phyloP scores from a whole-genome alignment of 1,140 invertebrate genomes.

The Ruditapes philippinarum region DNA sequence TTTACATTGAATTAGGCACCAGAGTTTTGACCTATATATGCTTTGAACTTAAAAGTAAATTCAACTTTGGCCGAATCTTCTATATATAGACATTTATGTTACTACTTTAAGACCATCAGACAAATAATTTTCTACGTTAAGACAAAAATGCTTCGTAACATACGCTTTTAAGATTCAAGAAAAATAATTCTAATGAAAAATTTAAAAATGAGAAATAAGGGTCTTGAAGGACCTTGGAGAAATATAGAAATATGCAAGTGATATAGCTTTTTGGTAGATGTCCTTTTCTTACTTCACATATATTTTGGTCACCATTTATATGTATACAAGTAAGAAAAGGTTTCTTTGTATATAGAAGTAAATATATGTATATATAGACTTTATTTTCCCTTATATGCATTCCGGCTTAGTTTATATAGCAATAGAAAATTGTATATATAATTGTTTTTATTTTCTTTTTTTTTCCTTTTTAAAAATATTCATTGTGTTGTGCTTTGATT shows the following conservation, averaged over 20 bases:
- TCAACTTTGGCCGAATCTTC: too few relatives aligned
- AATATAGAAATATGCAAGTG: not conserved
- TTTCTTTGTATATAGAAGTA: not conserved
- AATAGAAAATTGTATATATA: not conserved
- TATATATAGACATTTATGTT: too few relatives aligned
- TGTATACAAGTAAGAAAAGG: not conserved
- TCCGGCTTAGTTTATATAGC: constrained; percentile 19
- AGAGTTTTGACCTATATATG: too few relatives aligned
- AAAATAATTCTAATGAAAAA: not conserved
- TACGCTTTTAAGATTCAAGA: not conserved
- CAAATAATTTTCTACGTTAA: too few relatives aligned
- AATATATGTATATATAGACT: too few relatives aligned
- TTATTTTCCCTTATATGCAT: constrained; percentile 17
- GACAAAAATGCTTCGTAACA: too few relatives aligned
- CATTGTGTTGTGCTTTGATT: not conserved
- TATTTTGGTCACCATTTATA: not conserved
- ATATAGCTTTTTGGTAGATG: not conserved
- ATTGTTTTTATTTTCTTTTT: not conserved
- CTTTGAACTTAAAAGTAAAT: too few relatives aligned
- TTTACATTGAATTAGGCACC: too few relatives aligned
- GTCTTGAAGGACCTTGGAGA: not conserved
- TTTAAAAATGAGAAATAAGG: too few relatives aligned
- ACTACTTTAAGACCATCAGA: too few relatives aligned
- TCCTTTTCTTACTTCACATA: not conserved
- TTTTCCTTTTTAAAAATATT: too few relatives aligned